Conservation (phyloP, 1,140 invertebrate genomes). For the Heliconius eleuchia region DNA sequence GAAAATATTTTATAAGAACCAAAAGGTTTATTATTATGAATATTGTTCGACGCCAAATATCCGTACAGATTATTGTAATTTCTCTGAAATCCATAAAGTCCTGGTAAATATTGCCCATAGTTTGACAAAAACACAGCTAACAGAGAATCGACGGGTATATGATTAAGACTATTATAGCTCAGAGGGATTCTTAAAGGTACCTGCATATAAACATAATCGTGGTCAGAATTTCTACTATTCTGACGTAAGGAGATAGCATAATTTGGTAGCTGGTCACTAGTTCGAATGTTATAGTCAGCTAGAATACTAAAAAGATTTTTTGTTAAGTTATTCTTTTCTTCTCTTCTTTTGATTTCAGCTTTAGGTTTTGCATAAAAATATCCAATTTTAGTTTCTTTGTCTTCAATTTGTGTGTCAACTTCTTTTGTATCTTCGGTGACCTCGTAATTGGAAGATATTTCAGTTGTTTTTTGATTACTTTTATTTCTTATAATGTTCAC, state of each 20-base stretch:
- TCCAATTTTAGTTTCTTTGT: neutral
- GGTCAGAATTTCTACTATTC: slow-evolving; percentile 39
- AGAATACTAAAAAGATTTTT: slow-evolving; percentile 54
- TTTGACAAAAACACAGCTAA: slow-evolving; percentile 83
- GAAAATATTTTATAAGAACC: slow-evolving; percentile 82
- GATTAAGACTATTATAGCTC: slow-evolving; percentile 80
- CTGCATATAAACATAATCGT: slow-evolving; percentile 37
- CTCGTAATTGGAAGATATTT: slow-evolving; percentile 26
- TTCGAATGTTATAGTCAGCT: slow-evolving; percentile 59
- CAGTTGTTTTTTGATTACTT: neutral
- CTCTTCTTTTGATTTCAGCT: neutral
- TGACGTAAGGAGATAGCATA: slow-evolving; percentile 53
- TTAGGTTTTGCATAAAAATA: slow-evolving; percentile 19
- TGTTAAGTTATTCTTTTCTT: slow-evolving; percentile 46
- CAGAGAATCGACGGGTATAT: slow-evolving; percentile 82
- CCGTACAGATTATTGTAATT: slow-evolving; percentile 82
- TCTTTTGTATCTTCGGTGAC: slow-evolving; percentile 31
- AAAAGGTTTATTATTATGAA: slow-evolving; percentile 84
- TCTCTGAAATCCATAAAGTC: slow-evolving; percentile 53
- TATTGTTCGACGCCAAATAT: slow-evolving; percentile 83
- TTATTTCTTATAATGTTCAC: neutral
- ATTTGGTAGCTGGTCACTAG: slow-evolving; percentile 54
- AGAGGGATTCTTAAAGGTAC: slow-evolving; percentile 43
- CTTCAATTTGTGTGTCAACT: neutral
- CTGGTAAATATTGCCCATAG: slow-evolving; percentile 83